These are phyloP conservation scores for Desmophyllum pertusum DNA, from an alignment of 92 coral and sea anemone genomes.

Conservation along the genomic window DNA sequence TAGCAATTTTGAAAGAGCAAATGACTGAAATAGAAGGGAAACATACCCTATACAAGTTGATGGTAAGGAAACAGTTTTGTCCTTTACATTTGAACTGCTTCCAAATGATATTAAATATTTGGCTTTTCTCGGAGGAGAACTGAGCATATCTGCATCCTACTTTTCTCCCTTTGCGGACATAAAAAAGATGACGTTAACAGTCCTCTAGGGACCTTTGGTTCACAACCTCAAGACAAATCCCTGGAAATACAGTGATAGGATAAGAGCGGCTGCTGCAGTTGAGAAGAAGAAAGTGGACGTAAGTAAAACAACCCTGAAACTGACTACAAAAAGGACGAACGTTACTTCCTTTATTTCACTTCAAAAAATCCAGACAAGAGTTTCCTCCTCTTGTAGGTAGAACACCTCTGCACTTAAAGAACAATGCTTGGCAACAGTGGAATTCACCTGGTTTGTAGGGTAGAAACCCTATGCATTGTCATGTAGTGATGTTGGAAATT, in stretches of 20 bases:
- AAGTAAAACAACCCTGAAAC: not conserved
- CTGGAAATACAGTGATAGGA: slow-evolving; percentile 51
- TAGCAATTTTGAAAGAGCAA: slow-evolving; percentile 46
- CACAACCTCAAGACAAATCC: slow-evolving; percentile 38
- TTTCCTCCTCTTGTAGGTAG: slow-evolving; percentile 52
- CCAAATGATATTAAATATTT: slow-evolving; percentile 71
- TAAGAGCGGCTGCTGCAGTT: slow-evolving; percentile 58
- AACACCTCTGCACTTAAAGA: slow-evolving; percentile 58
- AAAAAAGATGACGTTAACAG: slow-evolving; percentile 26
- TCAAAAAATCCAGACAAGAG: slow-evolving; percentile 52
- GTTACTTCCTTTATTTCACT: slow-evolving; percentile 52
- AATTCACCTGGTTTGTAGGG: slow-evolving; percentile 47
- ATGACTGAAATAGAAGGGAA: slow-evolving; percentile 53
- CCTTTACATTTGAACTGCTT: slow-evolving; percentile 58
- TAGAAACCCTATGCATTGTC: slow-evolving; percentile 67
- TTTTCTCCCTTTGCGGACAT: slow-evolving; percentile 85
- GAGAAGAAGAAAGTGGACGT: slow-evolving; percentile 27
- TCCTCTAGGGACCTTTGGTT: slow-evolving; percentile 42
- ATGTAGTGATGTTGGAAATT: slow-evolving; percentile 27
- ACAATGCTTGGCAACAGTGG: slow-evolving; percentile 71
- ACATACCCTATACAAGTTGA: slow-evolving; percentile 39
- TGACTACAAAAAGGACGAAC: slow-evolving; percentile 32
- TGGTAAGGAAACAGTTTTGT: slow-evolving; percentile 40
- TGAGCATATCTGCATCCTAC: slow-evolving; percentile 60
- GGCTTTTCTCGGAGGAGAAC: slow-evolving; percentile 70